Conservation (phyloP, 2,888 invertebrate genomes). For the Sminthurides aquaticus region DNA sequence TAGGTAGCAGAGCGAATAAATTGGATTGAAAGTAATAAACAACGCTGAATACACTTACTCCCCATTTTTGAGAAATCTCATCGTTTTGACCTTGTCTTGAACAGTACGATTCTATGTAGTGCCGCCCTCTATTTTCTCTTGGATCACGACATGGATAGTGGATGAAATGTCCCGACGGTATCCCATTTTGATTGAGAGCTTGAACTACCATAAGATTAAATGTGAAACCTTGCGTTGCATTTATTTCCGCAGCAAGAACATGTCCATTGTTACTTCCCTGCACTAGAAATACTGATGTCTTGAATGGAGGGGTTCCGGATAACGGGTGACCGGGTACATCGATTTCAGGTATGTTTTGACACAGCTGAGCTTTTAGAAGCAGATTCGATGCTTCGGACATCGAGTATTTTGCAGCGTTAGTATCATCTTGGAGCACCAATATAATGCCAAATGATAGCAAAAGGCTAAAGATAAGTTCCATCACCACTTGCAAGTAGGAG, state of each 20-base stretch:
- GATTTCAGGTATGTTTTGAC: neutral
- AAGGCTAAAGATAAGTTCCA: too few species aligned
- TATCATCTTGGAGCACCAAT: too few species aligned
- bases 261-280: neutral
- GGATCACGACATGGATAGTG: neutral
- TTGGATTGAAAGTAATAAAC: too few species aligned
- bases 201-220: neutral
- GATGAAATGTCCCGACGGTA: neutral
- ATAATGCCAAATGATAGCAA: too few species aligned
- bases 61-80: neutral
- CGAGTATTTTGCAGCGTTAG: neutral
- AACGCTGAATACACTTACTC: neutral
- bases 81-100: neutral
- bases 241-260: neutral
- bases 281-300: neutral
- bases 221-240: neutral
- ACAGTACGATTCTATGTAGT: neutral
- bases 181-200: neutral
- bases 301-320: neutral
- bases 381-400: neutral
- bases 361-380: neutral
- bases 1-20: too few species aligned
- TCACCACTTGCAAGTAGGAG: too few species aligned
- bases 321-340: neutral
- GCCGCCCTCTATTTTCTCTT: neutral